Conservation (phyloP, 1,140 invertebrate species). For the Steinernema khuongi region DNA sequence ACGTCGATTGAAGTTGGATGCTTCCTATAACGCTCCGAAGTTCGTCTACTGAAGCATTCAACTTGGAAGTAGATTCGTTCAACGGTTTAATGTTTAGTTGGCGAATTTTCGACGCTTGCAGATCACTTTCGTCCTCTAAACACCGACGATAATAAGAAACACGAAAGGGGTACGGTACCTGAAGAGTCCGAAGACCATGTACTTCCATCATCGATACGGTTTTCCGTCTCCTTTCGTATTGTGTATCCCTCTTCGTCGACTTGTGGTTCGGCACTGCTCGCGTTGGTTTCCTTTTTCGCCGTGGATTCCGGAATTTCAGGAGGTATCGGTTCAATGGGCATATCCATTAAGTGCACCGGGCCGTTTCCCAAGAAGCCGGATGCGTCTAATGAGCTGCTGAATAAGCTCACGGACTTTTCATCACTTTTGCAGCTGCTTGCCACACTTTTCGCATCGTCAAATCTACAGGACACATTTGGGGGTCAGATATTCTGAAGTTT, state of each 20-base stretch:
- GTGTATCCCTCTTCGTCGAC: conserved; percentile 49
- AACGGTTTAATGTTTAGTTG: conserved; percentile 52
- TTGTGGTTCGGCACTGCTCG: background rate
- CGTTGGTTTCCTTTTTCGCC: background rate
- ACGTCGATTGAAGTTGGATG: conserved; percentile 39
- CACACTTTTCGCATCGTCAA: conserved; percentile 37
- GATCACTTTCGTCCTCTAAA: conserved; percentile 44
- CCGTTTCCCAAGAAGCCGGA: background rate
- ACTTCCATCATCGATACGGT: conserved; percentile 25
- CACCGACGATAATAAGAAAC: no score
- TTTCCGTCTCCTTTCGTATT: conserved; percentile 18
- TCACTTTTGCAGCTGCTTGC: conserved; percentile 45
- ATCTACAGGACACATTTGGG: conserved; percentile 23
- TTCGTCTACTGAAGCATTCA: conserved; percentile 56
- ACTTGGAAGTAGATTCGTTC: conserved; percentile 37
- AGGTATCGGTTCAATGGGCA: conserved; percentile 19
- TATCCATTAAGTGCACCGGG: background rate
- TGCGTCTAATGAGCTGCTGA: background rate
- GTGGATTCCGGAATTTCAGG: background rate
- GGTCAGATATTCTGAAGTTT: background rate
- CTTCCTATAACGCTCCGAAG: conserved; percentile 51
- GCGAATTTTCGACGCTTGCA: conserved; percentile 53
- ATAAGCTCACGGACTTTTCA: conserved; percentile 37
- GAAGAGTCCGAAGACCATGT: background rate
- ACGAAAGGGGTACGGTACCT: no score